A percentile compares a stretch with the other conserved stretches of the same genome.
Conservation (phyloP, 2,113 vertebrate genomes). For the Vidua macroura region DNA sequence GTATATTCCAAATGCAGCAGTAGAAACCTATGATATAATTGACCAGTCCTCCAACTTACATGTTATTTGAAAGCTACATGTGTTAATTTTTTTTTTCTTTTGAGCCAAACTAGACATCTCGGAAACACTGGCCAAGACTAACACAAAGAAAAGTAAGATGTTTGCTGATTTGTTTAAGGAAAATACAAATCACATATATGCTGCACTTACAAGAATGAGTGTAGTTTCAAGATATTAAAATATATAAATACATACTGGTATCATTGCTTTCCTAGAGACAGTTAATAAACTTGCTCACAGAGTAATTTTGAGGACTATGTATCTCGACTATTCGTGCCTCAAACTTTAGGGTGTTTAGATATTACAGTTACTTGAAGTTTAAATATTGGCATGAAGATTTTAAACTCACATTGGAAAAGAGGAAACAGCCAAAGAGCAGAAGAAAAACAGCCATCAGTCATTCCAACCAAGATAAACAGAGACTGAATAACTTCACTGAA, state of each 20-base stretch:
- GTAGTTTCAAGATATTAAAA: background rate
- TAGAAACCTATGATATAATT: background rate
- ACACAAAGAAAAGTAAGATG: background rate
- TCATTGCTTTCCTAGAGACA: background rate
- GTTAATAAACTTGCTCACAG: background rate
- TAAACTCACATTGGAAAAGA: slow-evolving; percentile 16
- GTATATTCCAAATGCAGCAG: background rate
- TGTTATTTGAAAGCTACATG: background rate
- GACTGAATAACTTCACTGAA: background rate
- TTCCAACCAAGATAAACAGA: slow-evolving; percentile 55
- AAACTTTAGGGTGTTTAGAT: slow-evolving; percentile 31
- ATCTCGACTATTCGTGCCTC: slow-evolving; percentile 5
- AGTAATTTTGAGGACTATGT: background rate
- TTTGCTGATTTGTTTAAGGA: background rate
- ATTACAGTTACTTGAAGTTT: background rate
- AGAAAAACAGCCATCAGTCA: slow-evolving; percentile 53
- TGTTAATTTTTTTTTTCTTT: background rate
- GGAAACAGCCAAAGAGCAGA: slow-evolving; percentile 31
- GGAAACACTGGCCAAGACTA: background rate
- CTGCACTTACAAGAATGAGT: background rate
- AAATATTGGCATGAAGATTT: slow-evolving; percentile 34
- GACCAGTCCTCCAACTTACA: background rate
- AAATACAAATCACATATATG: background rate
- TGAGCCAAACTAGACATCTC: background rate
- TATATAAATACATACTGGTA: background rate